Evolutionary conservation across 2,888 invertebrate genomes (phyloP).

Genomic region (Mesoligia furuncula): DNA sequence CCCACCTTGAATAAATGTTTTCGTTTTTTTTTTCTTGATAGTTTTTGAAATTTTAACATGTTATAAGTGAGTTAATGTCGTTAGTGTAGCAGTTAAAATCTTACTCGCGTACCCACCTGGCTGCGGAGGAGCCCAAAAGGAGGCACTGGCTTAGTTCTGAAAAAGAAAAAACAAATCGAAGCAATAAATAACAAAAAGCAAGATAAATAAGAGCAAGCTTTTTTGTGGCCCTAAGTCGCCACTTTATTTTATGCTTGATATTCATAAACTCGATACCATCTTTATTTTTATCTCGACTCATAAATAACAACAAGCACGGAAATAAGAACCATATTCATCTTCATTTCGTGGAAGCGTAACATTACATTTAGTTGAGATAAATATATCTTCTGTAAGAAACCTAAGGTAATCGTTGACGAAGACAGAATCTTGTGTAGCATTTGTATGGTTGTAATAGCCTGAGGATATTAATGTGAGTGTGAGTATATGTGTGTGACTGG

Average conservation of each 20-base stretch:
- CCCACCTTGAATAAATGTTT: too few species aligned
- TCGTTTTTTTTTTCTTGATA: too few species aligned
- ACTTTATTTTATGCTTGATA: background rate
- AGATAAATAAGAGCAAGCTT: background rate
- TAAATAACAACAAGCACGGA: background rate
- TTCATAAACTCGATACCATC: background rate
- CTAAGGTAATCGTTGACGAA: background rate
- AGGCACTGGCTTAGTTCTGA: background rate
- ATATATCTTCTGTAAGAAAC: constrained; percentile 2
- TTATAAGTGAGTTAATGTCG: background rate
- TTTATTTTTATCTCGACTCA: background rate
- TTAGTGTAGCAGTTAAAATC: too few species aligned
- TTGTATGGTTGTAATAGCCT: background rate
- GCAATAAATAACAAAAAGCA: background rate
- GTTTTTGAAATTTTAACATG: too few species aligned
- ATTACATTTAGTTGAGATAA: background rate
- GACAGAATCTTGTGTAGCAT: background rate
- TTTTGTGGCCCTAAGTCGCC: background rate
- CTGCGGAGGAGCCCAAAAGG: background rate
- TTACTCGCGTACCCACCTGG: too few species aligned
- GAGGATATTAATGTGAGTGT: background rate
- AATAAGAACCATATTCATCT: background rate
- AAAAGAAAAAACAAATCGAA: background rate
- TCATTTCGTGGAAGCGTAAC: background rate
- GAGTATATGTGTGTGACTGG: background rate